Conservation (phyloP, 2,113 vertebrate species). For the Gobiocypris rarus region DNA sequence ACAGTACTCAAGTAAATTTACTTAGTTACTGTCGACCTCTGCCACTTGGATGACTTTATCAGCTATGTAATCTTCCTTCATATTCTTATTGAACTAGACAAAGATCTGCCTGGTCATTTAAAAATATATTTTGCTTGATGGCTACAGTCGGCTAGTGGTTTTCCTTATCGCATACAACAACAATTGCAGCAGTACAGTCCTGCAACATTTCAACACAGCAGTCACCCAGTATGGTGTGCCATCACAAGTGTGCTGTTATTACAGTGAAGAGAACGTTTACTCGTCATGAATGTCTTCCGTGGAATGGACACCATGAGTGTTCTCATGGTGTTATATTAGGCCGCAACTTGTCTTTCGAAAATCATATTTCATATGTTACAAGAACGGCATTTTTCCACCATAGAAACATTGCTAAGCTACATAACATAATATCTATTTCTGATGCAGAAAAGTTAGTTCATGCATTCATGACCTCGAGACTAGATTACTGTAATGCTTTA, state of each 20-base stretch:
- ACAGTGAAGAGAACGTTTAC: background rate
- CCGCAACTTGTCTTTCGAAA: too few species aligned
- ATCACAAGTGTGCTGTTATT: background rate
- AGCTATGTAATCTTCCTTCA: background rate
- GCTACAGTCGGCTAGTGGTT: conserved; percentile 10
- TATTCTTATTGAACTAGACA: background rate
- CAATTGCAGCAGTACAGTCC: conserved; percentile 20
- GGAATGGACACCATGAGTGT: background rate
- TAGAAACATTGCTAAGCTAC: too few species aligned
- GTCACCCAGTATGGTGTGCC: conserved; percentile 3
- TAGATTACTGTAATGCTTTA: too few species aligned
- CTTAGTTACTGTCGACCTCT: too few species aligned
- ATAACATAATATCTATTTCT: too few species aligned
- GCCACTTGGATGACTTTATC: background rate
- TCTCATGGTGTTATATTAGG: too few species aligned
- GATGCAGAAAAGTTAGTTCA: too few species aligned
- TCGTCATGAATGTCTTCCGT: background rate
- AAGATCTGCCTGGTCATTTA: background rate
- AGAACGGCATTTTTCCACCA: too few species aligned
- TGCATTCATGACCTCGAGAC: too few species aligned
- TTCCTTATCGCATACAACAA: conserved; percentile 22
- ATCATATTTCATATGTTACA: too few species aligned
- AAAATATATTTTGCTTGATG: background rate
- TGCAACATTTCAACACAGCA: conserved; percentile 17
- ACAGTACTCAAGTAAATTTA: too few species aligned